Conservation (phyloP, 2,797 vertebrate genomes). For the Malurus leucopterus region DNA sequence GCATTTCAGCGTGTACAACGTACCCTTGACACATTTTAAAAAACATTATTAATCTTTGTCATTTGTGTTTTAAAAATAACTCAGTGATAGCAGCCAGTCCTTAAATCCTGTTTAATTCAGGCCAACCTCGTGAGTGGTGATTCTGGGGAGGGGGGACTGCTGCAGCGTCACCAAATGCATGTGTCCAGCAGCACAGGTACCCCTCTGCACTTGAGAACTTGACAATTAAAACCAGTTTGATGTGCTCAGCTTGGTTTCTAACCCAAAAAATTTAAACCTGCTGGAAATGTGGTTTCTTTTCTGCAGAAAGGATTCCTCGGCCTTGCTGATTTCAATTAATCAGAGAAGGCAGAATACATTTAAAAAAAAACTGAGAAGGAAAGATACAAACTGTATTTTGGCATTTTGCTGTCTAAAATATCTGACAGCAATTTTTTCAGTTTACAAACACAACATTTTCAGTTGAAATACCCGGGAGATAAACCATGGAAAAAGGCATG, state of each 20-base stretch:
- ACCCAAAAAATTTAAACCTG: slow-evolving; percentile 9
- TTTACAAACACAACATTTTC: background rate
- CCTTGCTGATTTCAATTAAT: slow-evolving; percentile 14
- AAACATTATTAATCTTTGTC: slow-evolving; percentile 45
- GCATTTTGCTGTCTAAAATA: background rate
- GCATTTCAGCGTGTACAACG: background rate
- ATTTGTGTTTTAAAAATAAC: slow-evolving; percentile 36
- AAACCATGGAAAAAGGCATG: background rate
- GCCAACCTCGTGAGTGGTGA: background rate
- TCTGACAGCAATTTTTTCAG: background rate
- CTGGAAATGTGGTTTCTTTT: slow-evolving; percentile 57
- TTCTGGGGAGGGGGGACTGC: background rate
- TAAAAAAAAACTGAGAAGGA: background rate
- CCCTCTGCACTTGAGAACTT: background rate
- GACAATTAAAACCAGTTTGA: slow-evolving; percentile 54
- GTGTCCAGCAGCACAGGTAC: background rate
- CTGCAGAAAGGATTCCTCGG: slow-evolving; percentile 20
- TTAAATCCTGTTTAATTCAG: slow-evolving; percentile 5
- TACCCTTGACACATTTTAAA: slow-evolving; percentile 31
- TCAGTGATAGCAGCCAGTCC: background rate
- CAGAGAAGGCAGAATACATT: background rate
- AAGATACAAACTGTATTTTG: background rate
- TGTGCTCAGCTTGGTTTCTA: slow-evolving; percentile 47
- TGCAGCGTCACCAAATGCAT: rapidly evolving
- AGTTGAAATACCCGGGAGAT: background rate